Conservation (phyloP, 92 coral and sea anemone species). For the Muricea muricata region DNA sequence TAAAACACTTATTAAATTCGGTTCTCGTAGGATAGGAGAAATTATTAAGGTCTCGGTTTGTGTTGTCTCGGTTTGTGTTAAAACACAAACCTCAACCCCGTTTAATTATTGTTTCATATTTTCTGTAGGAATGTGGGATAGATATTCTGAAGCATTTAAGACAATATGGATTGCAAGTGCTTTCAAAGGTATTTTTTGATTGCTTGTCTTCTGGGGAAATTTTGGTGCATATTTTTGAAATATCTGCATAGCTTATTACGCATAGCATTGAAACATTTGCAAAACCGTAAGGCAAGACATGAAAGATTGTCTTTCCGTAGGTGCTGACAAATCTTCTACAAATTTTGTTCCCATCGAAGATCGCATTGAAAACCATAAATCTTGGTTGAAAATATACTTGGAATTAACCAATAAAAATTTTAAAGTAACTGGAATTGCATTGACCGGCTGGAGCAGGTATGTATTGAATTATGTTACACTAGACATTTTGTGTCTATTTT, state of each 20-base stretch:
- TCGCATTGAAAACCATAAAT: constrained; percentile 75
- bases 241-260: no score
- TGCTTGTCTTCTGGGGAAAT: neutral
- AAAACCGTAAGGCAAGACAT: no score
- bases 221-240: no score
- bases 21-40: no score
- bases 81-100: no score
- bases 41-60: no score
- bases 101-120: no score
- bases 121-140: constrained; percentile 69
- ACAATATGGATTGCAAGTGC: constrained; percentile 89
- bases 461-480: no score
- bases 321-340: constrained; percentile 78
- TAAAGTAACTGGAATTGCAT: constrained; percentile 74
- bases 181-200: constrained; percentile 79
- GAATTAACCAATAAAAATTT: constrained; percentile 49
- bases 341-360: constrained; percentile 77
- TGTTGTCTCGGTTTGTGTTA: no score
- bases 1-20: no score
- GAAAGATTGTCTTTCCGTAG: constrained; percentile 32
- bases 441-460: constrained; percentile 95
- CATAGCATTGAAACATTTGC: no score
- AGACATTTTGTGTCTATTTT: no score
- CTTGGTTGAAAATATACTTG: constrained; percentile 64
- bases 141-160: constrained; percentile 71